Conservation (phyloP, 2,888 invertebrate species). For the Slavum lentiscoides region DNA sequence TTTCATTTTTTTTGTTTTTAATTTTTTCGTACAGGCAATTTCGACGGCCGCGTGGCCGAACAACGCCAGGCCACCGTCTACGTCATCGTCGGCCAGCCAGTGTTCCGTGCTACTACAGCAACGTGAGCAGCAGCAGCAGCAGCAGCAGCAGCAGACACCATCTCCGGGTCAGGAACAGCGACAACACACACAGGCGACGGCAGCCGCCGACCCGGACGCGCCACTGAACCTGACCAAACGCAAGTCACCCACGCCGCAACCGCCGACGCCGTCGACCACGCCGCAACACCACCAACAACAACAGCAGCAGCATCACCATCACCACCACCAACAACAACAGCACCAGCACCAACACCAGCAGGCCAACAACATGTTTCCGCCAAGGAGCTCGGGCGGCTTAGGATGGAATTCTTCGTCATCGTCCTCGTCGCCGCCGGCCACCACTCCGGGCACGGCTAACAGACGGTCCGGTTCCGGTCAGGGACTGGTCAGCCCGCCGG, state of each 20-base stretch:
- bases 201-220: constrained; percentile 72
- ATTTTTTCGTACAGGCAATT: background rate
- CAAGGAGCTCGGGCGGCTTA: constrained; percentile 48
- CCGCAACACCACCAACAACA: constrained; percentile 44
- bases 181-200: constrained; percentile 57
- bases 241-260: constrained; percentile 56
- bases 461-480: constrained; percentile 54
- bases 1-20: no score
- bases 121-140: constrained; percentile 21
- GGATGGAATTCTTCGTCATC: constrained; percentile 60
- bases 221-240: constrained; percentile 87
- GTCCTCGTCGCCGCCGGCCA: constrained; percentile 59
- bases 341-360: constrained; percentile 45
- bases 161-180: no score
- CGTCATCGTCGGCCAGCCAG: constrained; percentile 55
- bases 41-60: constrained; percentile 53
- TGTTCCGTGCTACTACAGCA: constrained; percentile 23
- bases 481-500: constrained; percentile 62
- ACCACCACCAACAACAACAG: constrained; percentile 49
- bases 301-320: constrained; percentile 58
- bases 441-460: constrained; percentile 59
- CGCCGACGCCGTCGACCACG: constrained; percentile 57
- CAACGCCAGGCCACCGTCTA: constrained; percentile 58
- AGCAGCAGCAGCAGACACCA: constrained; percentile 23
- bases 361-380: constrained; percentile 57